These are phyloP conservation scores for Tonatia bakeri DNA, from an alignment of 2,113 vertebrate genomes.

Conservation along the genomic window DNA sequence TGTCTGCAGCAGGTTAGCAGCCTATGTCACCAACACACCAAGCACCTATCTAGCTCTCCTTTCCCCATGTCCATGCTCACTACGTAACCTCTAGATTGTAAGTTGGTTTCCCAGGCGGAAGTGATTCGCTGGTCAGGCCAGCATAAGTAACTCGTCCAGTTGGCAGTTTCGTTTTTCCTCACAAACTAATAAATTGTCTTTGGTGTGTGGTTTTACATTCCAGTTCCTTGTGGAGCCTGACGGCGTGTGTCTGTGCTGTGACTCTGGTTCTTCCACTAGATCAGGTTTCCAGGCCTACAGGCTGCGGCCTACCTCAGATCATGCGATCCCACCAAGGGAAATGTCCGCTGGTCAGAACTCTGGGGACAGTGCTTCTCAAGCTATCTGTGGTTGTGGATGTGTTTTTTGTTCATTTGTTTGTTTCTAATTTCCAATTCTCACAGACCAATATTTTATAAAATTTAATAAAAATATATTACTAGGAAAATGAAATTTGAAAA, in stretches of 20 bases:
- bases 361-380: background rate
- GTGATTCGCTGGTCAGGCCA: background rate
- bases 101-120: background rate
- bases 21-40: background rate
- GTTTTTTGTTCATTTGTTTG: background rate
- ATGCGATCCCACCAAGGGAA: background rate
- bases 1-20: background rate
- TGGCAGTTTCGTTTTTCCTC: background rate
- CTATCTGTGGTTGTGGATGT: background rate
- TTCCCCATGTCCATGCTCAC: background rate
- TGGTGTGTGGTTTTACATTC: constrained; percentile 13
- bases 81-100: background rate
- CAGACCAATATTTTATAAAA: background rate
- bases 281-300: constrained; percentile 9
- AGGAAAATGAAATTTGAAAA: background rate
- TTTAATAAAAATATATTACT: background rate
- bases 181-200: background rate
- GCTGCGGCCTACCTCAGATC: background rate
- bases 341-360: background rate
- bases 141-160: background rate
- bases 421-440: background rate
- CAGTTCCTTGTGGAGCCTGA: background rate
- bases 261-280: background rate
- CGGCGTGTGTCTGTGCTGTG: background rate
- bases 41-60: background rate